Evolutionary conservation across 2,888 invertebrate genomes (phyloP).

Genomic region (Apamea sordens): DNA sequence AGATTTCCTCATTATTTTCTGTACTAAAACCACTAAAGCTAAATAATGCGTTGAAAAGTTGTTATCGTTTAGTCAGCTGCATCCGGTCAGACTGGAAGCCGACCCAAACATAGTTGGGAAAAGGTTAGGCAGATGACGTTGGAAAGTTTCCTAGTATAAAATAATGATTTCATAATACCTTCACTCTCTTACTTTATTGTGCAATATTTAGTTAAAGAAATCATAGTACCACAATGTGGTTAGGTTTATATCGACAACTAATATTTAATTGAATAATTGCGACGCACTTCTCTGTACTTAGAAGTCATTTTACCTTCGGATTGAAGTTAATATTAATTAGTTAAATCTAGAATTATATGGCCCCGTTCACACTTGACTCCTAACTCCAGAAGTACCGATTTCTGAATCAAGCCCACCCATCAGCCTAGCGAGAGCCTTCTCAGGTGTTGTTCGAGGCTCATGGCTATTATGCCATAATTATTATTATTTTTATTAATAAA

Average conservation of each 20-base stretch:
- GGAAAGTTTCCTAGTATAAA: not conserved
- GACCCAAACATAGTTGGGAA: too few species aligned
- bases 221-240: not conserved
- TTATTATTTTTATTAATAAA: constrained; percentile 16
- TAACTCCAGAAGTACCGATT: not conserved
- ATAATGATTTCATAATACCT: not conserved
- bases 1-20: too few species aligned
- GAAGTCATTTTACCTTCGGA: not conserved
- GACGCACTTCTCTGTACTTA: not conserved
- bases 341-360: not conserved
- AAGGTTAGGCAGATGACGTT: not conserved
- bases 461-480: not conserved
- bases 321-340: constrained; percentile 13
- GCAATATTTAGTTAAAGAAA: constrained; percentile 6
- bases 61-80: too few species aligned
- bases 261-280: not conserved
- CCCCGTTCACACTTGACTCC: not conserved
- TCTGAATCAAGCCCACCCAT: too few species aligned
- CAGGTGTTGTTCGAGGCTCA: not conserved
- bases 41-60: too few species aligned
- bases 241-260: not conserved
- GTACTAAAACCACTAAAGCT: too few species aligned
- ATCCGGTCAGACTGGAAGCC: too few species aligned
- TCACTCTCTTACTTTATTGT: constrained; percentile 1
- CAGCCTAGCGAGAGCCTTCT: not conserved